A percentile compares a stretch with the other conserved stretches of the same genome.
Evolutionary conservation across 1,140 invertebrate genomes (phyloP).

Genomic region (Grapholita molesta): DNA sequence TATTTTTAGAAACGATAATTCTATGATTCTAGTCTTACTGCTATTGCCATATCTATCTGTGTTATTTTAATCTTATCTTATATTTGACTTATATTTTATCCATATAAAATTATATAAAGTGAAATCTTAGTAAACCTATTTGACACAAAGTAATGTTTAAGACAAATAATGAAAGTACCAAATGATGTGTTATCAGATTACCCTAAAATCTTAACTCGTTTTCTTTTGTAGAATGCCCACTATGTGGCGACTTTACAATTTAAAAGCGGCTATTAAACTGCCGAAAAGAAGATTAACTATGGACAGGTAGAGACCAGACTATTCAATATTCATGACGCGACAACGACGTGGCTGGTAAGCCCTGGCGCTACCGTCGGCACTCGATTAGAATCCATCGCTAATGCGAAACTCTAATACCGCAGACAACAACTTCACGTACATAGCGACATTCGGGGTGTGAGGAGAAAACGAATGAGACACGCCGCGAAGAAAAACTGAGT

Average conservation of each 20-base stretch:
- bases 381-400: conserved; percentile 13
- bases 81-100: too few relatives aligned
- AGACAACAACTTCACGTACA: neutral
- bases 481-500: neutral
- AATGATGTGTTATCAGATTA: too few relatives aligned
- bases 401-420: neutral
- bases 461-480: neutral
- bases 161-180: too few relatives aligned
- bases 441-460: neutral
- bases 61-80: too few relatives aligned
- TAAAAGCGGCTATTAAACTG: conserved; percentile 30
- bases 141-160: too few relatives aligned
- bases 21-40: too few relatives aligned
- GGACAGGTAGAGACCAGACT: conserved; percentile 27
- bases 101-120: too few relatives aligned
- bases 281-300: conserved; percentile 40
- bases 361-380: conserved; percentile 17
- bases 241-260: conserved; percentile 26
- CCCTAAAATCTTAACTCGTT: neutral
- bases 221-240: neutral
- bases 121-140: too few relatives aligned
- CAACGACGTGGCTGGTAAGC: conserved; percentile 31
- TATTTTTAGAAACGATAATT: too few relatives aligned
- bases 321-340: conserved; percentile 37
- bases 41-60: too few relatives aligned